Conservation (phyloP, 1,140 invertebrate species). For the Brachionus paranguensis region DNA sequence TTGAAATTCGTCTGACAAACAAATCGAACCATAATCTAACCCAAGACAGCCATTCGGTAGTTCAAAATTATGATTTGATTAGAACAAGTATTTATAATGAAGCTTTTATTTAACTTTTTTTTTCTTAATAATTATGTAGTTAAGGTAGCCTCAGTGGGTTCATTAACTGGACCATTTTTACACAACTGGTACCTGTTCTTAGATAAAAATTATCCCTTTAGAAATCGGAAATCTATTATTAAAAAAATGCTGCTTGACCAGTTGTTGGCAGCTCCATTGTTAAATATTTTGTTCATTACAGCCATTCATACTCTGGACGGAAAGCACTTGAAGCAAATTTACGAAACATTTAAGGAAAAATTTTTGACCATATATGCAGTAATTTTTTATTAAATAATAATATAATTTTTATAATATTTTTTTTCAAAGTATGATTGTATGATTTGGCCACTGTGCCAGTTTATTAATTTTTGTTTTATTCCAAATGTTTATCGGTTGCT, state of each 20-base stretch:
- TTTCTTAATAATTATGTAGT: not conserved
- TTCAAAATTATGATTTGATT: constrained; percentile 23
- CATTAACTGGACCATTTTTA: constrained; percentile 16
- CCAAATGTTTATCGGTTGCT: constrained; percentile 15
- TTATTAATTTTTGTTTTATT: constrained; percentile 32
- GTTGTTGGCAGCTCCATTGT: constrained; percentile 23
- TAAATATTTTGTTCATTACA: constrained; percentile 20
- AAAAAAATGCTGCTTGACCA: constrained; percentile 8
- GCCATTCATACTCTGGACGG: constrained; percentile 7
- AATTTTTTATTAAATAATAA: not conserved
- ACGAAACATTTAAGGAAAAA: constrained; percentile 1
- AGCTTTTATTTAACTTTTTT: not conserved
- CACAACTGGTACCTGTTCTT: constrained; percentile 17
- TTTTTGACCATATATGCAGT: constrained; percentile 7
- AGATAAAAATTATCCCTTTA: constrained; percentile 23
- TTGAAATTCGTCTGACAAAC: not conserved
- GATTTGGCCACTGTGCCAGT: constrained; percentile 2
- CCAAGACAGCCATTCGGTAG: not conserved
- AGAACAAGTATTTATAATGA: constrained; percentile 15
- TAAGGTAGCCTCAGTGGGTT: not conserved
- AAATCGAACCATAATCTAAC: not conserved
- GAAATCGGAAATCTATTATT: not conserved
- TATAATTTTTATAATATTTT: not conserved
- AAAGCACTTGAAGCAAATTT: not conserved
- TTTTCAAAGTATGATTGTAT: constrained; percentile 26